Percentiles rank a stretch among this genome's conserved stretches.
Evolutionary conservation across 2,888 invertebrate genomes (phyloP).

Genomic region (Epinotia nisella): DNA sequence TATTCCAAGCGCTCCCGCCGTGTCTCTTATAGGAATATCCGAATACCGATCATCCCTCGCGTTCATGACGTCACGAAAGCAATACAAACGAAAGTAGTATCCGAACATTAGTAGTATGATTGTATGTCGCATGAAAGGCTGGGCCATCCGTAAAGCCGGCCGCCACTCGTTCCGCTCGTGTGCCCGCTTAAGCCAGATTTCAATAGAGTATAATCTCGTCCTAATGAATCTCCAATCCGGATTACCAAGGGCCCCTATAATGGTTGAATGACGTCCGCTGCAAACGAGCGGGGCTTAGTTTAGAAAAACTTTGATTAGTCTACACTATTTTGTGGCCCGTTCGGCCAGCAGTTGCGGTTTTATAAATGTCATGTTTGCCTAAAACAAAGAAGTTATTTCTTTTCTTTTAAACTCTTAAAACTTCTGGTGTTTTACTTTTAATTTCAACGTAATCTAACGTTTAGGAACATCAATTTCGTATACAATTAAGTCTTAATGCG

Average conservation of each 20-base stretch:
- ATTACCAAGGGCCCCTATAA: conserved; percentile 77
- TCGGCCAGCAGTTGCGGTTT: conserved; percentile 45
- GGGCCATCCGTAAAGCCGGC: conserved; percentile 23
- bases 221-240: conserved; percentile 85
- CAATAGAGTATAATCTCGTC: conserved; percentile 84
- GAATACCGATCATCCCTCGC: conserved; percentile 31
- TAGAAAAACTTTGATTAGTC: conserved; percentile 78
- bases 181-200: conserved; percentile 80
- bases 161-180: conserved; percentile 62
- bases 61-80: conserved; percentile 9
- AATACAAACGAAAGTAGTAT: conserved; percentile 29
- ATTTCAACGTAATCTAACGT: conserved; percentile 8
- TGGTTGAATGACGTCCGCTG: conserved; percentile 70
- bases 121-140: conserved; percentile 36
- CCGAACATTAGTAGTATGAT: conserved; percentile 36
- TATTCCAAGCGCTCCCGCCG: not conserved
- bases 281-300: conserved; percentile 73
- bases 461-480: conserved; percentile 23
- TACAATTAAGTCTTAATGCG: conserved; percentile 60
- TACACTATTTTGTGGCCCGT: conserved; percentile 54
- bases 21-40: not conserved
- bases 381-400: not conserved
- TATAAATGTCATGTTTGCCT: conserved; percentile 2
- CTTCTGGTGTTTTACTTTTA: not conserved
- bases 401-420: not conserved